phyloP scores from a whole-genome alignment of 2,888 invertebrate species.

The Tolmerus cingulatus region DNA sequence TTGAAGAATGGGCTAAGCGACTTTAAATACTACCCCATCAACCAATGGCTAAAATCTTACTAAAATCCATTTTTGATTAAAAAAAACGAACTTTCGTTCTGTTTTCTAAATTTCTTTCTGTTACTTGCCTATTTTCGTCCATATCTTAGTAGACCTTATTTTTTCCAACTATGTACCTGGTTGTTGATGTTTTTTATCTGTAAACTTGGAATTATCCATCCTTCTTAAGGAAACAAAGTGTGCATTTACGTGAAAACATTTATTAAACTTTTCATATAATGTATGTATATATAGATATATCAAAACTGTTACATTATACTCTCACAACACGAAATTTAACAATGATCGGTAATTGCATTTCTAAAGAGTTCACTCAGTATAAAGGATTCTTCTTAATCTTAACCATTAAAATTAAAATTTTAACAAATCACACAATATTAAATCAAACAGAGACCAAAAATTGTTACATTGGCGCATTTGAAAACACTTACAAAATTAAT shows the following conservation, averaged over 20 bases:
- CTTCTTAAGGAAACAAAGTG: neutral
- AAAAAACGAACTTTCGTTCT: too few relatives aligned
- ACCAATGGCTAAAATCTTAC: too few relatives aligned
- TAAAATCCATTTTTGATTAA: too few relatives aligned
- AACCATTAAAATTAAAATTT: neutral
- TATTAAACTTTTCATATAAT: constrained; percentile 14
- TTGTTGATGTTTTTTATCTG: neutral
- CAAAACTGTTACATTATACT: neutral
- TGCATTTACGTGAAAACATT: constrained; percentile 5
- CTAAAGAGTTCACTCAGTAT: neutral
- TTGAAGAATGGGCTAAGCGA: too few relatives aligned
- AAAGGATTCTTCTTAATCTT: neutral
- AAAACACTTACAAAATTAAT: neutral
- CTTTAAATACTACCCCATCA: too few relatives aligned
- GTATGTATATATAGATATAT: neutral
- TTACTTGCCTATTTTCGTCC: too few relatives aligned
- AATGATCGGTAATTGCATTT: constrained; percentile 6
- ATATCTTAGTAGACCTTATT: too few relatives aligned
- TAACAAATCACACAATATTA: neutral
- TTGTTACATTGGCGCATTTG: neutral
- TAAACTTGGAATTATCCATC: neutral
- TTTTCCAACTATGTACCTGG: too few relatives aligned
- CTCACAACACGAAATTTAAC: constrained; percentile 22
- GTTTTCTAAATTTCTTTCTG: too few relatives aligned
- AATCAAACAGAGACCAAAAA: neutral